Conservation (phyloP, 2,888 invertebrate species). For the Sarcophaga rosellei region DNA sequence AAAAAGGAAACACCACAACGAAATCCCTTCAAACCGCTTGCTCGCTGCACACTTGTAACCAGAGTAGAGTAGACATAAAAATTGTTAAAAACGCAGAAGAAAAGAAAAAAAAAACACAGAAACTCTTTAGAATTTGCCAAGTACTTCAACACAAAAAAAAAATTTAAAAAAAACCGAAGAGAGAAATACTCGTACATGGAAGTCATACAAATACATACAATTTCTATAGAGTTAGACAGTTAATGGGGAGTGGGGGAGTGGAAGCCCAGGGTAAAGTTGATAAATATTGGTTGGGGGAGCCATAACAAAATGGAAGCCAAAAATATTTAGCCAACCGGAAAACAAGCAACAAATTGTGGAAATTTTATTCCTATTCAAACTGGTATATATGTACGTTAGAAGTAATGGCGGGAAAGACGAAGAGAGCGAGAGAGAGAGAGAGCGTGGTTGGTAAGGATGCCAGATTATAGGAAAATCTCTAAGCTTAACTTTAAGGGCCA, state of each 20-base stretch:
- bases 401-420: conserved; percentile 4
- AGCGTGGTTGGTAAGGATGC: background rate
- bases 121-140: conserved; percentile 54
- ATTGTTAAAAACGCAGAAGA: conserved; percentile 15
- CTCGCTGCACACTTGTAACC: conserved; percentile 12
- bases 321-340: conserved; percentile 78
- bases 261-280: background rate
- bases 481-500: no score
- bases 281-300: conserved; percentile 45
- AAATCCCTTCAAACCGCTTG: conserved; percentile 37
- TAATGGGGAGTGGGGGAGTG: background rate
- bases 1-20: conserved; percentile 36
- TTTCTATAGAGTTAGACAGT: background rate
- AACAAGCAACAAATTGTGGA: conserved; percentile 78
- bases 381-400: no score
- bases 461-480: conserved; percentile 46
- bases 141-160: conserved; percentile 24
- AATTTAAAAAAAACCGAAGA: background rate
- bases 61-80: conserved; percentile 22
- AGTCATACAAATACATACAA: background rate
- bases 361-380: conserved; percentile 31
- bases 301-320: conserved; percentile 66
- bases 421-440: background rate
- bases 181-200: conserved; percentile 2
- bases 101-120: conserved; percentile 32